A percentile compares a stretch with the other conserved stretches of the same genome.
phyloP scores from a whole-genome alignment of 2,113 vertebrate species.

The Semnornis frantzii region DNA sequence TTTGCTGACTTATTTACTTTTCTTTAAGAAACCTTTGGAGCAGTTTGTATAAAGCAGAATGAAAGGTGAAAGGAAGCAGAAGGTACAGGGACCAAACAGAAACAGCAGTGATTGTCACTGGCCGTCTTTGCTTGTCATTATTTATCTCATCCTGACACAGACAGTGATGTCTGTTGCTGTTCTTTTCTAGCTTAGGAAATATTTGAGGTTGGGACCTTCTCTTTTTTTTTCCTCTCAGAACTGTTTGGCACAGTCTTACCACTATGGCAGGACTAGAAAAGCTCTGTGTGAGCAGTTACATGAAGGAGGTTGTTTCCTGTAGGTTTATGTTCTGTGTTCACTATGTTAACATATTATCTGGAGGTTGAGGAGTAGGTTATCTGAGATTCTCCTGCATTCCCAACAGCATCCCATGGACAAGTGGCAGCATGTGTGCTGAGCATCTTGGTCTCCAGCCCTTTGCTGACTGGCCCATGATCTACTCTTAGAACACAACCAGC shows the following conservation, averaged over 20 bases:
- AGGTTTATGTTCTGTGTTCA: not conserved
- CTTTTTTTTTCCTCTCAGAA: not conserved
- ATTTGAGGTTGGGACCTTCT: not conserved
- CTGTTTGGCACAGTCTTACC: not conserved
- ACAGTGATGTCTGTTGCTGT: not conserved
- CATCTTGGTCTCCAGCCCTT: not conserved
- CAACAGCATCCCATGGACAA: not conserved
- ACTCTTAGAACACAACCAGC: not conserved
- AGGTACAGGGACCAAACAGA: not conserved
- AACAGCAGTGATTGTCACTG: not conserved
- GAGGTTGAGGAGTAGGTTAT: too few relatives aligned
- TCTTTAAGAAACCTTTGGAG: not conserved
- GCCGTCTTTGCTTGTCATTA: not conserved
- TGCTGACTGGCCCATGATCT: not conserved
- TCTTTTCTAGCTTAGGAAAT: not conserved
- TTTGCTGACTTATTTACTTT: not conserved
- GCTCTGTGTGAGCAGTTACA: not conserved
- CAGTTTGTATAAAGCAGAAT: not conserved
- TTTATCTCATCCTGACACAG: not conserved
- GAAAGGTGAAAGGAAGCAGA: not conserved
- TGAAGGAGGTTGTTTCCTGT: not conserved
- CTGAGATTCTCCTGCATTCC: not conserved
- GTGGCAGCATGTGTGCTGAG: not conserved
- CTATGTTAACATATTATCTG: not conserved
- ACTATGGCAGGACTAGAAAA: not conserved